phyloP scores from a whole-genome alignment of 2,113 vertebrate species.

The Amazona guildingii region DNA sequence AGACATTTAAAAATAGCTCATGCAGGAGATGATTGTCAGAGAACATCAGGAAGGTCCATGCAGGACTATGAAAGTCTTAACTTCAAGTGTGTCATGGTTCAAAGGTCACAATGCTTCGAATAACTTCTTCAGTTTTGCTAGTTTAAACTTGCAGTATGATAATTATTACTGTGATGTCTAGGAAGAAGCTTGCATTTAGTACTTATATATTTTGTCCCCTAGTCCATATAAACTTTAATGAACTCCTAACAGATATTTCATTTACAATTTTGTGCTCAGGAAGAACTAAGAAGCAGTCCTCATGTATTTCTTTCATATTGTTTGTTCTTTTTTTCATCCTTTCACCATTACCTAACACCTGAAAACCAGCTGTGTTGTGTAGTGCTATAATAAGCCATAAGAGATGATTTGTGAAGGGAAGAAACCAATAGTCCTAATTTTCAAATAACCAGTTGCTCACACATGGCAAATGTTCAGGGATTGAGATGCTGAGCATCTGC shows the following conservation, averaged over 20 bases:
- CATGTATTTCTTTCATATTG: neutral
- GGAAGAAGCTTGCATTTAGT: neutral
- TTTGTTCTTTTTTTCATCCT: neutral
- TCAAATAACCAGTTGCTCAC: neutral
- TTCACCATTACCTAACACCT: neutral
- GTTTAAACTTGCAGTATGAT: neutral
- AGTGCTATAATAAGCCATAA: neutral
- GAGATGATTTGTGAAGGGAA: neutral
- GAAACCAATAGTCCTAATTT: conserved; percentile 25
- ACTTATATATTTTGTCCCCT: neutral
- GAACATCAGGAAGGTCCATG: neutral
- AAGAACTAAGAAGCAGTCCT: neutral
- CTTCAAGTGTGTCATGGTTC: neutral
- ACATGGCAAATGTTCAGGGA: conserved; percentile 18
- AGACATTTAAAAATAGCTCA: neutral
- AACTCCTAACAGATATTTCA: neutral
- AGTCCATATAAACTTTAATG: neutral
- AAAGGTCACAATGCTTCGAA: neutral
- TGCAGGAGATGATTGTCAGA: neutral
- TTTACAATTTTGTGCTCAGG: neutral
- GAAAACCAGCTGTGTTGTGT: neutral
- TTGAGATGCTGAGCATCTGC: conserved; percentile 17
- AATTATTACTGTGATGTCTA: neutral
- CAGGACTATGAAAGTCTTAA: neutral
- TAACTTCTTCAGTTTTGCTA: neutral